phyloP scores from a whole-genome alignment of 2,797 vertebrate genomes.

The Champsocephalus gunnari region DNA sequence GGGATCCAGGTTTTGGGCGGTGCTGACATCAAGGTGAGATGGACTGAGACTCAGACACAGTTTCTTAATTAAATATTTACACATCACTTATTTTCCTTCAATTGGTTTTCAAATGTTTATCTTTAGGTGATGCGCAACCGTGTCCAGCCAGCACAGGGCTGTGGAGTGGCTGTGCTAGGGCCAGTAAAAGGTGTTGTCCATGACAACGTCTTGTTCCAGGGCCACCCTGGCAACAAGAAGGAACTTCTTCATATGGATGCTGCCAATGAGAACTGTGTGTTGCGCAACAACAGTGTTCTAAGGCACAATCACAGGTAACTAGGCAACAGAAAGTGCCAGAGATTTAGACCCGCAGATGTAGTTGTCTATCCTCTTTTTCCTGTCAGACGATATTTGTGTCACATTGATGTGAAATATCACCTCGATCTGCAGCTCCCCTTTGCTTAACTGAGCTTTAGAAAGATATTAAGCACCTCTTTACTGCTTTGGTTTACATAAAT shows the following conservation, averaged over 20 bases:
- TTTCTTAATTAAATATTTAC: background rate
- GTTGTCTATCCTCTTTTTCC: background rate
- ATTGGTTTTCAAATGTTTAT: constrained; percentile 8
- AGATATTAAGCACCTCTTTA: background rate
- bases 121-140: constrained; percentile 91
- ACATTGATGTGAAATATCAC: background rate
- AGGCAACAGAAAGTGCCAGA: constrained; percentile 29
- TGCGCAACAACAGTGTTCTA: constrained; percentile 89
- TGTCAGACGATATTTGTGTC: background rate
- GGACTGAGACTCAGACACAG: background rate
- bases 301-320: constrained; percentile 86
- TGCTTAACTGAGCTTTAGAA: background rate
- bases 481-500: background rate
- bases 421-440: background rate
- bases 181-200: constrained; percentile 88
- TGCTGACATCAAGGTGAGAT: constrained; percentile 88
- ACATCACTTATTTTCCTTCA: background rate
- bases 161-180: constrained; percentile 88
- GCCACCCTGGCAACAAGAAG: constrained; percentile 85
- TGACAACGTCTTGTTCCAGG: constrained; percentile 93
- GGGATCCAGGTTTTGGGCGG: constrained; percentile 88
- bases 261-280: constrained; percentile 84
- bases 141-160: constrained; percentile 88
- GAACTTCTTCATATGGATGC: constrained; percentile 85
- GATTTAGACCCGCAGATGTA: background rate